Evolutionary conservation across 2,888 invertebrate genomes (phyloP).

Genomic region (Eupithecia exiguata): DNA sequence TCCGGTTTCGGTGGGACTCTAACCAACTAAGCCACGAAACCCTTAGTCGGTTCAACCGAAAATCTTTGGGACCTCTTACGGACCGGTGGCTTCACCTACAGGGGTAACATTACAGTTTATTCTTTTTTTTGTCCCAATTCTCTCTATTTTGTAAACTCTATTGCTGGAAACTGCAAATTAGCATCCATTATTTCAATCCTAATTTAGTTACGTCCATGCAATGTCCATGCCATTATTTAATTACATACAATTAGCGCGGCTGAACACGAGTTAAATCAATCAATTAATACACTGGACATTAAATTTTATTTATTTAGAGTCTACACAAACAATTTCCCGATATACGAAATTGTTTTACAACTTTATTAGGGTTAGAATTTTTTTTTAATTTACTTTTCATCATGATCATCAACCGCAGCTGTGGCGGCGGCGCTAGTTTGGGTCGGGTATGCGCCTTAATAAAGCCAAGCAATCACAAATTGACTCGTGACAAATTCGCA

Average conservation of each 20-base stretch:
- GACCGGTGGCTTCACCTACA: no score
- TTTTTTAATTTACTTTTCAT: no score
- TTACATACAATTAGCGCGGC: conserved; percentile 1
- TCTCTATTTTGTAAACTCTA: no score
- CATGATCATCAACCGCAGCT: no score
- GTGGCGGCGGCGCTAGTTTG: no score
- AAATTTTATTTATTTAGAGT: not conserved
- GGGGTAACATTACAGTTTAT: no score
- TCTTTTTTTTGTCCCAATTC: no score
- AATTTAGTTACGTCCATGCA: not conserved
- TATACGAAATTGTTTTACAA: not conserved
- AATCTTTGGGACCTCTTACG: no score
- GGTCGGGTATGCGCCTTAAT: not conserved
- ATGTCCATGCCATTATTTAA: not conserved
- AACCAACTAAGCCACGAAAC: no score
- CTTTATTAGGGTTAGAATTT: no score
- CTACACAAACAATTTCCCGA: not conserved
- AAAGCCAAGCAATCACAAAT: conserved; percentile 6
- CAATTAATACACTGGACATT: not conserved
- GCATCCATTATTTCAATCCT: not conserved
- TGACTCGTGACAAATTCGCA: not conserved
- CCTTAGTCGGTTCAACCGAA: no score
- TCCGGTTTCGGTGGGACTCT: no score
- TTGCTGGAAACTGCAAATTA: not conserved
- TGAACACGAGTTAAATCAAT: not conserved